Evolutionary conservation across 2,888 invertebrate species (phyloP).

Genomic region (Thymelicus acteon): DNA sequence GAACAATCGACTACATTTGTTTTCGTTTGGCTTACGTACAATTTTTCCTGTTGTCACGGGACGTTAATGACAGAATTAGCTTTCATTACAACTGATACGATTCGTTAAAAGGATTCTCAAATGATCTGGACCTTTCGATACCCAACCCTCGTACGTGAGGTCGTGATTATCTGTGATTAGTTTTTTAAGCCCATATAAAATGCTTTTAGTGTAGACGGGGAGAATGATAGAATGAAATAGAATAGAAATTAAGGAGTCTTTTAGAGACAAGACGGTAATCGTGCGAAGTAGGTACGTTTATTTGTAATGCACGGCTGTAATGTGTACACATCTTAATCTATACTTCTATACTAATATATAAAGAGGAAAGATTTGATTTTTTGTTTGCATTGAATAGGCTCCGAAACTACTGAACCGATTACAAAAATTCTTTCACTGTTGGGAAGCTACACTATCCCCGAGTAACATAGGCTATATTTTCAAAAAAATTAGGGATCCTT

Average conservation of each 20-base stretch:
- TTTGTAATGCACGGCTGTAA: too few relatives aligned
- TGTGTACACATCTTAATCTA: too few relatives aligned
- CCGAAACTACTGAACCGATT: too few relatives aligned
- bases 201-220: conserved; percentile 49
- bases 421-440: too few relatives aligned
- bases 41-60: conserved; percentile 80
- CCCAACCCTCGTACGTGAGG: conserved; percentile 58
- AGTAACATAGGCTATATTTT: too few relatives aligned
- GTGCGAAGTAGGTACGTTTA: neutral
- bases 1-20: conserved; percentile 56
- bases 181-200: conserved; percentile 68
- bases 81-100: conserved; percentile 83
- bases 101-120: conserved; percentile 82
- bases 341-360: too few relatives aligned
- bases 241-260: neutral
- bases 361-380: too few relatives aligned
- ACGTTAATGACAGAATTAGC: conserved; percentile 84
- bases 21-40: conserved; percentile 72
- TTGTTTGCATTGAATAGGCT: too few relatives aligned
- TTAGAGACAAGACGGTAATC: neutral
- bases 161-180: conserved; percentile 75
- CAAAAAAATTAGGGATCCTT: too few relatives aligned
- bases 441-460: too few relatives aligned
- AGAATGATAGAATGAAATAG: neutral
- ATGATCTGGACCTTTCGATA: conserved; percentile 80